These are phyloP conservation scores for Cyprinodon variegatus DNA, from an alignment of 2,113 vertebrate genomes.

Conservation along the genomic window DNA sequence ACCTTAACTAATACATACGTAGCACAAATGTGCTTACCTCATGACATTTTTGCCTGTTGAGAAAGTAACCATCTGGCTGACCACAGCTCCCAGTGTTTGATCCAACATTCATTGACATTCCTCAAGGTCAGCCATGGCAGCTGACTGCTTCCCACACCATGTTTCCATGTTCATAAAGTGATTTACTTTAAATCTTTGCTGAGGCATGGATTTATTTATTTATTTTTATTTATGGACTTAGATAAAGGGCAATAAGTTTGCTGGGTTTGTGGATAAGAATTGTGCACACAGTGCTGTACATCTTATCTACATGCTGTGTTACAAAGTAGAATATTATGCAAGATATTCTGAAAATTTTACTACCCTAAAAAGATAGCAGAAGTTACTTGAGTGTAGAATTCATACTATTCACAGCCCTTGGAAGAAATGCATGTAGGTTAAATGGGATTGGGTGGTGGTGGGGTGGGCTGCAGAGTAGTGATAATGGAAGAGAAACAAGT, in stretches of 20 bases:
- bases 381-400: slow-evolving; percentile 1
- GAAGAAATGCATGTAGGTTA: not conserved
- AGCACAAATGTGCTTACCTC: not conserved
- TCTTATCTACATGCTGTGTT: not conserved
- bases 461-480: slow-evolving; percentile 1
- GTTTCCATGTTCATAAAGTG: not conserved
- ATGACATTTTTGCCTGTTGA: slow-evolving; percentile 25
- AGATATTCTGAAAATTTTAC: not conserved
- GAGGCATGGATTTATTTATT: not conserved
- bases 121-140: slow-evolving; percentile 62
- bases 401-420: not conserved
- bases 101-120: slow-evolving; percentile 42
- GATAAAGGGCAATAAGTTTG: not conserved
- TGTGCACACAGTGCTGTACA: not conserved
- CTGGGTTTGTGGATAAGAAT: not conserved
- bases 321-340: not conserved
- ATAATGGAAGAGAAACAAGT: slow-evolving; percentile 27
- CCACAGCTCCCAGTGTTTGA: slow-evolving; percentile 22
- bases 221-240: not conserved
- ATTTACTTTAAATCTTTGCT: not conserved
- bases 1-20: not conserved
- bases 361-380: not conserved
- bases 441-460: not conserved
- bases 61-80: slow-evolving; percentile 63
- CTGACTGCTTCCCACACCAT: slow-evolving; percentile 65